These are phyloP conservation scores for Stigmatopora argus DNA, from an alignment of 2,113 vertebrate genomes.

Conservation along the genomic window DNA sequence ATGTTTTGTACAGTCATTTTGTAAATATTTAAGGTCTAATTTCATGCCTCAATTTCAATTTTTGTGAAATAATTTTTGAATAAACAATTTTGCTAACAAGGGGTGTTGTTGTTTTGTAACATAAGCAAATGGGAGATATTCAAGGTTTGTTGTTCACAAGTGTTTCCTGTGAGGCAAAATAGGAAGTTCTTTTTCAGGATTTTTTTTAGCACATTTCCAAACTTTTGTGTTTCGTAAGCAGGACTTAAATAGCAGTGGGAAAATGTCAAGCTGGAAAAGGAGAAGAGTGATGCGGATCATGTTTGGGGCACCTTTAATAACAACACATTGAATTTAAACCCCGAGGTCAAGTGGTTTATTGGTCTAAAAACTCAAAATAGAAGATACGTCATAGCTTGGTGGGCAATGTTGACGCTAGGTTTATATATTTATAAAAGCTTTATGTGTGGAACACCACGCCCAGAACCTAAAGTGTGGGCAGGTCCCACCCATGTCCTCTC, in stretches of 20 bases:
- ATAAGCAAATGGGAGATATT: background rate
- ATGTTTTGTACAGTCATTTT: slow-evolving; percentile 11
- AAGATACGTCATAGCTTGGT: slow-evolving; percentile 44
- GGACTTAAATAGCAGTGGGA: slow-evolving; percentile 4
- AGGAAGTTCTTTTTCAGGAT: background rate
- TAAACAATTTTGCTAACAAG: background rate
- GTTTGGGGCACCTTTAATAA: background rate
- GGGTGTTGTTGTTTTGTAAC: background rate
- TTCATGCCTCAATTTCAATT: background rate
- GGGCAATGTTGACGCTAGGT: slow-evolving; percentile 41
- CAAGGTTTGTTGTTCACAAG: background rate
- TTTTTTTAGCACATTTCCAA: background rate
- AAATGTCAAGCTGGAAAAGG: background rate
- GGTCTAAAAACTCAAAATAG: slow-evolving; percentile 54
- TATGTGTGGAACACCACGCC: slow-evolving; percentile 55
- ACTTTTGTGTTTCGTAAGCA: background rate
- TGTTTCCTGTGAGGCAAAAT: background rate
- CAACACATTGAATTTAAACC: slow-evolving; percentile 7
- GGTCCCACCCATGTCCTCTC: slow-evolving; percentile 35
- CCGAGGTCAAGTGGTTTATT: slow-evolving; percentile 26
- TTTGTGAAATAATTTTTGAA: slow-evolving; percentile 20
- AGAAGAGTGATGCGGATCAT: slow-evolving; percentile 1
- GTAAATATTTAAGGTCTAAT: slow-evolving; percentile 26
- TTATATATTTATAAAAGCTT: slow-evolving; percentile 34
- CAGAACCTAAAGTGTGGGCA: slow-evolving; percentile 29